Conservation (phyloP, 2,113 vertebrate species). For the Catharus minimus region DNA sequence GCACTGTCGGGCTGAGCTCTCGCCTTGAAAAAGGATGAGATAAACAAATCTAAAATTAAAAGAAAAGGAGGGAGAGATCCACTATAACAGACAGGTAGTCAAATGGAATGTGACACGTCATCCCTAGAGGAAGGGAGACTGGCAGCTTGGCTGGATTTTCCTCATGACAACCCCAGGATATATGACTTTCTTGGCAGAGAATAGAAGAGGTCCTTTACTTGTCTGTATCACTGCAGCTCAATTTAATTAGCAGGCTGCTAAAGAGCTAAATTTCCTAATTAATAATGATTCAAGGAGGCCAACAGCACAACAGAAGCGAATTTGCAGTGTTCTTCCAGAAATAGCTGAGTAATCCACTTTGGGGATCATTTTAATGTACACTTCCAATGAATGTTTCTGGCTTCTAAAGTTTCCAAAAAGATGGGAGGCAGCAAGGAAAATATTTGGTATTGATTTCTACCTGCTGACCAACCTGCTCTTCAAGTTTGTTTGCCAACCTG, state of each 20-base stretch:
- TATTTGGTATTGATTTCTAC: background rate
- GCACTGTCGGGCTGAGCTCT: background rate
- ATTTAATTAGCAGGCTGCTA: constrained; percentile 55
- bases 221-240: constrained; percentile 15
- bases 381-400: background rate
- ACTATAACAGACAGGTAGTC: constrained; percentile 31
- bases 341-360: constrained; percentile 42
- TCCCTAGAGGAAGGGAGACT: constrained; percentile 31
- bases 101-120: background rate
- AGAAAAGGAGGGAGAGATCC: background rate
- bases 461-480: background rate
- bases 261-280: constrained; percentile 53
- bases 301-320: constrained; percentile 4
- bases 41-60: constrained; percentile 60
- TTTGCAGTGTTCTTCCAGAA: constrained; percentile 14
- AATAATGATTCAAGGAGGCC: constrained; percentile 42
- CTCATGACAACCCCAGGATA: constrained; percentile 29
- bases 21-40: constrained; percentile 9
- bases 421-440: background rate
- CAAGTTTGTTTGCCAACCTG: background rate
- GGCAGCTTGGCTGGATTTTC: constrained; percentile 33
- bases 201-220: constrained; percentile 3
- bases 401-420: background rate
- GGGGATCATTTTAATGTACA: background rate
- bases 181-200: background rate